These are phyloP conservation scores for Siphlonurus alternatus DNA, from an alignment of 2,888 invertebrate genomes.

Conservation along the genomic window DNA sequence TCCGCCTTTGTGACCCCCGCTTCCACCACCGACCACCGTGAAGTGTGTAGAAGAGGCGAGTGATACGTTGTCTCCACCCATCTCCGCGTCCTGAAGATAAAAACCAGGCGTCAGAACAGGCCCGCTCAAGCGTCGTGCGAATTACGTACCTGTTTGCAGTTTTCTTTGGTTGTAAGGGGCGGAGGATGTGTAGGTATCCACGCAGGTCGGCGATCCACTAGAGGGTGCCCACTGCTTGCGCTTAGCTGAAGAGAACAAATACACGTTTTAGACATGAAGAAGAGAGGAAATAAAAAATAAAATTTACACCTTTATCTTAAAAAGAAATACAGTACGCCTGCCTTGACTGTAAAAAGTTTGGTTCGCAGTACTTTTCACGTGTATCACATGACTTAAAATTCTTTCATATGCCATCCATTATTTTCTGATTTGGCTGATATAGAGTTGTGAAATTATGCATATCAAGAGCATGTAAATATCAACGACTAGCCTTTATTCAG, in stretches of 20 bases:
- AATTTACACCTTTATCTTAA: too few relatives aligned
- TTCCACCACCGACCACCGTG: constrained; percentile 45
- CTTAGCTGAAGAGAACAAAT: background rate
- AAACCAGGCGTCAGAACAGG: background rate
- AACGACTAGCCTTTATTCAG: background rate
- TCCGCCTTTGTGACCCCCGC: constrained; percentile 36
- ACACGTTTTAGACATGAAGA: too few relatives aligned
- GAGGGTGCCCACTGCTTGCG: background rate
- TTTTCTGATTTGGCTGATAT: background rate
- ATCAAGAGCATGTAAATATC: too few relatives aligned
- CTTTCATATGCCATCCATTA: too few relatives aligned
- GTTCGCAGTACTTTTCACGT: too few relatives aligned
- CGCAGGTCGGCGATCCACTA: background rate
- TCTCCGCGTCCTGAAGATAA: background rate
- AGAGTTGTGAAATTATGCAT: too few relatives aligned
- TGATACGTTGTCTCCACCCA: constrained; percentile 43
- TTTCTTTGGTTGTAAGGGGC: background rate
- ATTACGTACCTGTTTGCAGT: background rate
- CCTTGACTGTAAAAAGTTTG: too few relatives aligned
- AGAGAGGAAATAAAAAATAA: too few relatives aligned
- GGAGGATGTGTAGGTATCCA: background rate
- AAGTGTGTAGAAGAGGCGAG: constrained; percentile 76
- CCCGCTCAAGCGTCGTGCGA: too few relatives aligned
- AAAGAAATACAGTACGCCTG: too few relatives aligned
- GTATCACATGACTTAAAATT: background rate